A percentile compares a stretch with the other conserved stretches of the same genome.
These are phyloP conservation scores for Brachionus sp. DNA, from an alignment of 1,140 invertebrate genomes.

Conservation along the genomic window DNA sequence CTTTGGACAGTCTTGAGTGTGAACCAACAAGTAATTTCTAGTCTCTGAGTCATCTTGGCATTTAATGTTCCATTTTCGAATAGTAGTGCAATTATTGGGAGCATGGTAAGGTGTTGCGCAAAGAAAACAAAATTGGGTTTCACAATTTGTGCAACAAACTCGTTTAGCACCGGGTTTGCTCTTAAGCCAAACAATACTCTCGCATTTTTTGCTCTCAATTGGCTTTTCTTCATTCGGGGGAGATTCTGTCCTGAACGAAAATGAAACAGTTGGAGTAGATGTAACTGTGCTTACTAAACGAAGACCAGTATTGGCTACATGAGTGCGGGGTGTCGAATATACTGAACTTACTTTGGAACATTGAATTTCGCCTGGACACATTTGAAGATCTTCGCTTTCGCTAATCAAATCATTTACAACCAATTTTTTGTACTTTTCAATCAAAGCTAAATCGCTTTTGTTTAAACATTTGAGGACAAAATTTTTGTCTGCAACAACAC, in stretches of 20 bases:
- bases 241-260: neutral
- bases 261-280: conserved; percentile 6
- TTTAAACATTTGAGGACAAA: neutral
- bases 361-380: conserved; percentile 23
- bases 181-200: conserved; percentile 25
- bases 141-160: conserved; percentile 3
- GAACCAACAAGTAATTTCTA: conserved; percentile 95
- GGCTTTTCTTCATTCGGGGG: neutral
- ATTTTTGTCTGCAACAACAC: conserved; percentile 1
- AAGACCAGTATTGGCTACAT: neutral
- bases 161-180: neutral
- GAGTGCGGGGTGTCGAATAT: neutral
- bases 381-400: conserved; percentile 44
- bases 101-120: conserved; percentile 96
- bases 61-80: conserved; percentile 95
- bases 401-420: conserved; percentile 2
- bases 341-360: neutral
- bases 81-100: conserved; percentile 90
- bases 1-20: conserved; percentile 94
- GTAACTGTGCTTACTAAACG: neutral
- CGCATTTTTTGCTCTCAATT: neutral
- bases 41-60: conserved; percentile 99
- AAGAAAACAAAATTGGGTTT: conserved; percentile 66
- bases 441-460: neutral
- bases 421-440: conserved; percentile 34